phyloP scores from a whole-genome alignment of 2,797 vertebrate species.

The Zenarchopterus dispar region DNA sequence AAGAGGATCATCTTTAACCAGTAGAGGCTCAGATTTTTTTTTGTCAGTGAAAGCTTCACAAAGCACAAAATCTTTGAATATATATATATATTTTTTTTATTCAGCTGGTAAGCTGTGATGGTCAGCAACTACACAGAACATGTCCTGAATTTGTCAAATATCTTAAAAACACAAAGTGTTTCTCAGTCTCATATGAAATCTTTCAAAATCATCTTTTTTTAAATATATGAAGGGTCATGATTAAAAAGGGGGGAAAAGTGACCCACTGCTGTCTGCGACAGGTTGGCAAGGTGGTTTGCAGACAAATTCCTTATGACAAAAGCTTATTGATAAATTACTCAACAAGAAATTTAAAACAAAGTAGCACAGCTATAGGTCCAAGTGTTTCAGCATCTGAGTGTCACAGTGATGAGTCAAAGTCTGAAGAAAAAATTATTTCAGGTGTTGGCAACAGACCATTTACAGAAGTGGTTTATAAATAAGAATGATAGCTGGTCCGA shows the following conservation, averaged over 20 bases:
- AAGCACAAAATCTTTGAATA: too few relatives aligned
- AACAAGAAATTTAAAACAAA: constrained; percentile 49
- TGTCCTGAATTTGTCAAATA: constrained; percentile 30
- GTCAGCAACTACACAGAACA: constrained; percentile 29
- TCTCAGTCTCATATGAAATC: constrained; percentile 37
- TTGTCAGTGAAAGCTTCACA: constrained; percentile 27
- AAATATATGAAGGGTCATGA: constrained; percentile 35
- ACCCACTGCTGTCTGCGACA: constrained; percentile 36
- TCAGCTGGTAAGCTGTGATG: constrained; percentile 13
- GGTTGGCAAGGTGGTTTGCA: constrained; percentile 44
- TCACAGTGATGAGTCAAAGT: constrained; percentile 75
- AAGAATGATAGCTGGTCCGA: constrained; percentile 39
- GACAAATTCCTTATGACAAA: constrained; percentile 45
- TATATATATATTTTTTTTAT: not conserved
- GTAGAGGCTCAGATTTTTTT: constrained; percentile 48
- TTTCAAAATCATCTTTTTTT: constrained; percentile 26
- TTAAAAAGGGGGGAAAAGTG: constrained; percentile 13
- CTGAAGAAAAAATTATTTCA: constrained; percentile 59
- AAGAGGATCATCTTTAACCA: constrained; percentile 22
- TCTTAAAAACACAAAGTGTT: constrained; percentile 40
- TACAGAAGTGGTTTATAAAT: constrained; percentile 70
- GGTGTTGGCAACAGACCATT: constrained; percentile 47
- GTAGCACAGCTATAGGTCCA: constrained; percentile 72
- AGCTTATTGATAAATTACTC: constrained; percentile 64
- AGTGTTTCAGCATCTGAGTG: constrained; percentile 71